Evolutionary conservation across 2,888 invertebrate genomes (phyloP).

Genomic region (Sturmia bella): DNA sequence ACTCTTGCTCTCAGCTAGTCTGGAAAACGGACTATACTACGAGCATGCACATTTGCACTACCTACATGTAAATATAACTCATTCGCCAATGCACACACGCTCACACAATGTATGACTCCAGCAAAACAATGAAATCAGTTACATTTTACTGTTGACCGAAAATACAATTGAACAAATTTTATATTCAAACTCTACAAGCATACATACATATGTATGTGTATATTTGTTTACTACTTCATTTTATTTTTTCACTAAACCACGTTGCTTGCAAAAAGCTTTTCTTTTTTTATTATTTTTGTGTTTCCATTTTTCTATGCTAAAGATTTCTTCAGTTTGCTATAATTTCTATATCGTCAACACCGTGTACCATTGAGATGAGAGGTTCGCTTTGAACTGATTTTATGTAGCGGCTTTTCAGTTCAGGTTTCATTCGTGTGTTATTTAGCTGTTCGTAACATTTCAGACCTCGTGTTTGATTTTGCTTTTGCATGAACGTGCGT

Average conservation of each 20-base stretch:
- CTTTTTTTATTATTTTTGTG: too few species aligned
- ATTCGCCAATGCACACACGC: background rate
- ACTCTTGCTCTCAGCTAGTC: constrained; percentile 2
- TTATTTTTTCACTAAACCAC: too few species aligned
- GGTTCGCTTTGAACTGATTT: constrained; percentile 62
- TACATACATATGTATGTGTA: too few species aligned
- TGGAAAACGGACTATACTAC: background rate
- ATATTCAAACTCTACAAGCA: too few species aligned
- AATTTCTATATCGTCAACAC: background rate
- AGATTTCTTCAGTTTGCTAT: too few species aligned
- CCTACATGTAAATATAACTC: background rate
- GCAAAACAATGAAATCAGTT: background rate
- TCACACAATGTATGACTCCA: background rate
- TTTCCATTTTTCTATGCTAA: too few species aligned
- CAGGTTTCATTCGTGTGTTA: constrained; percentile 43
- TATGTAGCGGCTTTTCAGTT: constrained; percentile 33
- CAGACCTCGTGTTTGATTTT: constrained; percentile 6
- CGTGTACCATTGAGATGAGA: constrained; percentile 43
- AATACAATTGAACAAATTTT: too few species aligned
- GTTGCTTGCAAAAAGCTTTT: too few species aligned
- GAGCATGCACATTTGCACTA: too few species aligned
- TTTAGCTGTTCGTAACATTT: constrained; percentile 24
- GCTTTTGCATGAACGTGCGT: background rate
- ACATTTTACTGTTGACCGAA: background rate
- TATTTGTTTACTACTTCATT: too few species aligned